Conservation (phyloP, 2,797 vertebrate genomes). For the Cossypha dichroa region DNA sequence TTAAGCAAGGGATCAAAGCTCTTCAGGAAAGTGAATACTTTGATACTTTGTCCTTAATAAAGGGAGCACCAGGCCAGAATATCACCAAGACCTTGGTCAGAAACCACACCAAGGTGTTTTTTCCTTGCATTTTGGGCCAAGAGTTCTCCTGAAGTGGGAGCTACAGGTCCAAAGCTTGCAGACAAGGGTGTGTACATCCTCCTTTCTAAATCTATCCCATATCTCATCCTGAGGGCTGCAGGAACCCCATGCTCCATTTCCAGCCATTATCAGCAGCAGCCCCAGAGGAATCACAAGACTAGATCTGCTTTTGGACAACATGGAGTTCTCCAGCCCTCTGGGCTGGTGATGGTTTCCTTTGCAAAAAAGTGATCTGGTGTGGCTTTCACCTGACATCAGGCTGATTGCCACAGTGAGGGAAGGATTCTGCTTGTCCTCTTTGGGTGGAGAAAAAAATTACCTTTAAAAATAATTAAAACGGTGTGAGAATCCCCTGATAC, state of each 20-base stretch:
- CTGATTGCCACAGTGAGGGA: neutral
- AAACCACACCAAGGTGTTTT: neutral
- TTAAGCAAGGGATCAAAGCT: neutral
- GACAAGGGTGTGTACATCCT: neutral
- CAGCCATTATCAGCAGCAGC: neutral
- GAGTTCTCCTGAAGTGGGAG: neutral
- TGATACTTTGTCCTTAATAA: neutral
- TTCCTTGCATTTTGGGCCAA: neutral
- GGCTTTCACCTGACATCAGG: neutral
- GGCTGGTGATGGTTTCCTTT: neutral
- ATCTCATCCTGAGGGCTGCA: neutral
- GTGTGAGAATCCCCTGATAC: accelerated
- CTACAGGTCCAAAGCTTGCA: neutral
- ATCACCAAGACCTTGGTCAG: neutral
- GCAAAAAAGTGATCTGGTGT: neutral
- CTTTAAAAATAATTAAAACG: neutral
- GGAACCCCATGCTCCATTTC: neutral
- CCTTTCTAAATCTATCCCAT: neutral
- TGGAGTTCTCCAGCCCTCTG: neutral
- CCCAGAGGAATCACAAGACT: neutral
- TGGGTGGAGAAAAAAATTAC: neutral
- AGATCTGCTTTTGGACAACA: neutral
- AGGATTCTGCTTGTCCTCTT: neutral
- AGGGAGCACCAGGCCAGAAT: accelerated
- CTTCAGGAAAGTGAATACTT: neutral